Percentiles rank a stretch among this genome's conserved stretches.
phyloP scores from a whole-genome alignment of 2,797 vertebrate species.

The Melopsittacus undulatus region DNA sequence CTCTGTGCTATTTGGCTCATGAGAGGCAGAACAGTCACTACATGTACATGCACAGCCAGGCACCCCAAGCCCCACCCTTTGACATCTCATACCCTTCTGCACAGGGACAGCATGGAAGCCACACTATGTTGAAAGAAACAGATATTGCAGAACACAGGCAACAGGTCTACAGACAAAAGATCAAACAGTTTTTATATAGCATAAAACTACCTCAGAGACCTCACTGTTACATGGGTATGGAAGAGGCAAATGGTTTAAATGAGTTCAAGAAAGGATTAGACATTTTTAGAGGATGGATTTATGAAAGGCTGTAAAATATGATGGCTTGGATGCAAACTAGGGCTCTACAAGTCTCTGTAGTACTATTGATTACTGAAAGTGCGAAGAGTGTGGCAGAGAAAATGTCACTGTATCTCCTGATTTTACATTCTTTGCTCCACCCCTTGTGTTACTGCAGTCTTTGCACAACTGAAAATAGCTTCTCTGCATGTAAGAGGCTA shows the following conservation, averaged over 20 bases:
- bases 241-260: background rate
- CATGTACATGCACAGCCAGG: accelerated
- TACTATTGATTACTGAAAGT: background rate
- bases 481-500: background rate
- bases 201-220: background rate
- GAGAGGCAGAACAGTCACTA: background rate
- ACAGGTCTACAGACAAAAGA: background rate
- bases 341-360: background rate
- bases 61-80: accelerated
- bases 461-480: background rate
- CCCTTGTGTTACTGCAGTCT: background rate
- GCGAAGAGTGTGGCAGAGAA: background rate
- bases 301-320: background rate
- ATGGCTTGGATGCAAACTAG: background rate
- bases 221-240: background rate
- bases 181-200: background rate
- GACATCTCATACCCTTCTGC: background rate
- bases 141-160: background rate
- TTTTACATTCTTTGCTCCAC: background rate
- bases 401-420: background rate
- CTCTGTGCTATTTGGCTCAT: accelerated
- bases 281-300: background rate
- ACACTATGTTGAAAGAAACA: background rate
- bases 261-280: background rate
- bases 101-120: background rate